phyloP scores from a whole-genome alignment of 2,113 vertebrate species.

The Chlamydotis undulata region DNA sequence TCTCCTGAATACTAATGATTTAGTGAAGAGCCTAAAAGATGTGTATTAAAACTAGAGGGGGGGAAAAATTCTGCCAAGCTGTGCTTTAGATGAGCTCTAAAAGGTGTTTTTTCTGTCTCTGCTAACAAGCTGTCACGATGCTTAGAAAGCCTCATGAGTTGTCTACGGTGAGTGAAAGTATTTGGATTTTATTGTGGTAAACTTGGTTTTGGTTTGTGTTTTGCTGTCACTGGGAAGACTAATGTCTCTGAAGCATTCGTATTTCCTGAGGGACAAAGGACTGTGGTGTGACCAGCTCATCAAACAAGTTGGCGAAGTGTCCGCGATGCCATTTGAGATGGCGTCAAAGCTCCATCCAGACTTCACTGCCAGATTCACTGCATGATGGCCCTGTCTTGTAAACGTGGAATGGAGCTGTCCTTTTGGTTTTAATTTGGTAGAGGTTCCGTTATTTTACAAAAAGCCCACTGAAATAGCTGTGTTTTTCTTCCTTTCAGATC shows the following conservation, averaged over 20 bases:
- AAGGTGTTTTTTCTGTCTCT: conserved; percentile 69
- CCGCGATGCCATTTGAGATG: neutral
- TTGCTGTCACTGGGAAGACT: neutral
- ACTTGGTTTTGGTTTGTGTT: conserved; percentile 18
- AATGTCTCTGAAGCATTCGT: neutral
- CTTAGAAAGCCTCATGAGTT: conserved; percentile 60
- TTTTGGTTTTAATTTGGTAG: neutral
- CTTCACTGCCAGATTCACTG: neutral
- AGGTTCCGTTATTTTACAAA: neutral
- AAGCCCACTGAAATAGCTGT: conserved; percentile 3
- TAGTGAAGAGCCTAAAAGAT: neutral
- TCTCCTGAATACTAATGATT: neutral
- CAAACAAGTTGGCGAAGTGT: conserved; percentile 12
- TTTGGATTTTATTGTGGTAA: conserved; percentile 38
- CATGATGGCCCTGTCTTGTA: conserved; percentile 30
- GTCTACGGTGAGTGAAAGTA: conserved; percentile 56
- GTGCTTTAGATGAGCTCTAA: conserved; percentile 61
- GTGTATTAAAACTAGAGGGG: neutral
- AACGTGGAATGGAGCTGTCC: neutral
- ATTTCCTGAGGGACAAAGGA: conserved; percentile 24
- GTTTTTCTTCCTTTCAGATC: conserved; percentile 74
- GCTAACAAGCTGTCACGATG: conserved; percentile 66
- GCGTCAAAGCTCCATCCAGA: neutral
- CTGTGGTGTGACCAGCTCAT: conserved; percentile 18
- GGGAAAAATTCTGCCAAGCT: neutral